A percentile compares a stretch with the other conserved stretches of the same genome.
phyloP scores from a whole-genome alignment of 2,888 invertebrate species.

The Operophtera brumata region DNA sequence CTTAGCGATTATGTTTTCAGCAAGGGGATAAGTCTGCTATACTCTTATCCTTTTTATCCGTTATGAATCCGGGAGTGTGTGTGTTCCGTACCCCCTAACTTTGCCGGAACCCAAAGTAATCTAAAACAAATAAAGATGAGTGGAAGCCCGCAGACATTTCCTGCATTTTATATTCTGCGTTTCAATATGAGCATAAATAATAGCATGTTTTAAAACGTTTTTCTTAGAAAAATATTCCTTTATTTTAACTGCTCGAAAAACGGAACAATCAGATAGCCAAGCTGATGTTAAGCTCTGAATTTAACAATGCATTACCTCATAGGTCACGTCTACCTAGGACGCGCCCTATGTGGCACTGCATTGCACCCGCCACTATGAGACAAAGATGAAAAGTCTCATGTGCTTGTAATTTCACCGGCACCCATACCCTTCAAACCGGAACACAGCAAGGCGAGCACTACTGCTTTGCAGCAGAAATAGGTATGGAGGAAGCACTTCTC shows the following conservation, averaged over 20 bases:
- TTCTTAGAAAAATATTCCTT: not conserved
- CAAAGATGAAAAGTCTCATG: no score
- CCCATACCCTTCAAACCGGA: no score
- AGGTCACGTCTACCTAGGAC: no score
- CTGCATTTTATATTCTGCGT: slow-evolving; percentile 67
- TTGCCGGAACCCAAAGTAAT: slow-evolving; percentile 70
- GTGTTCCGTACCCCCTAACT: slow-evolving; percentile 53
- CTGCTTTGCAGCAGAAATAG: not conserved
- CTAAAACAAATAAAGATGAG: slow-evolving; percentile 77
- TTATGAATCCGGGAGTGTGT: slow-evolving; percentile 58
- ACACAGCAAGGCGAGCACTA: no score
- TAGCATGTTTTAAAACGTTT: slow-evolving; percentile 45
- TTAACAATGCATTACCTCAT: no score
- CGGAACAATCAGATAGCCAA: no score
- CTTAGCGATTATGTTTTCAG: slow-evolving; percentile 53
- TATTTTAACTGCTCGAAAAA: no score
- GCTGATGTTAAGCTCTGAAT: no score
- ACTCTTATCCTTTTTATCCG: slow-evolving; percentile 43
- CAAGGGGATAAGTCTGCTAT: slow-evolving; percentile 46
- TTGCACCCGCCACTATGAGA: no score
- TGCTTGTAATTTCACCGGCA: no score
- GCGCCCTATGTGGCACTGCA: no score
- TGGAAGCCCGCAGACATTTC: slow-evolving; percentile 63
- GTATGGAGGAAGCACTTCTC: no score
- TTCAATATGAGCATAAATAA: slow-evolving; percentile 57